Base-by-base conservation (phyloP, 2,888 invertebrate genomes). In the Dryocosmus kuriphilus region DNA sequence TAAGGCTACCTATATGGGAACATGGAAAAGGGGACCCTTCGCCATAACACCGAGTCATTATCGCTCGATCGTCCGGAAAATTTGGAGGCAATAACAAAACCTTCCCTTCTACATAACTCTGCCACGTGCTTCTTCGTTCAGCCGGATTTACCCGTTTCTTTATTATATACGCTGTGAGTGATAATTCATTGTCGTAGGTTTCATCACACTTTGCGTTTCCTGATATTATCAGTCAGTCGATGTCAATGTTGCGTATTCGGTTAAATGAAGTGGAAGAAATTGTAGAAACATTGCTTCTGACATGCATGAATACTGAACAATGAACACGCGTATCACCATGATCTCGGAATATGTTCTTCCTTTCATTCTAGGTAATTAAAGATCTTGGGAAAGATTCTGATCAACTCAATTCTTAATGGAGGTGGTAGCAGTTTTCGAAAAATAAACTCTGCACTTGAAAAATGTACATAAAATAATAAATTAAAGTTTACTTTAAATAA, bases 51-150 rank as follows among this genome's bases (percentile, higher is more conserved):
- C 27, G 27, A 7, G 27, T 60, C 60, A 27, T 60, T 27, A 60
- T 60, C 14, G 60, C 16, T 60, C 16, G 60, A 60, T 60, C 24
- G 27, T 60, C 16, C 27, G 60, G 60, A 60, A 60, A 60, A 60
- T 27, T 60, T 60, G 7, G 24, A 7, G 7, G 16, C 60, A 16
- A 60, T 27, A 22, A 60, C 22, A 60, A 60, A 60, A 22, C 60
- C 60, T 60, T 16, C 60, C 60, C 27, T 60, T 11, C 60, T 16
- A 60, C 27, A 27, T 27, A 16, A 60, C 60, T 55, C 22, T 60
- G 27, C 6, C 60, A 60, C 60, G 60, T 27, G 60, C 60, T 16
- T 60, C 11, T 9, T 60, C 6, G 16, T 16, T 60, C 27, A 6
- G 2, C 27, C 27, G 5, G 60, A 27, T 60, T 27, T 27, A 60